phyloP scores from a whole-genome alignment of 2,113 vertebrate species.

The Ageneiosus marmoratus region DNA sequence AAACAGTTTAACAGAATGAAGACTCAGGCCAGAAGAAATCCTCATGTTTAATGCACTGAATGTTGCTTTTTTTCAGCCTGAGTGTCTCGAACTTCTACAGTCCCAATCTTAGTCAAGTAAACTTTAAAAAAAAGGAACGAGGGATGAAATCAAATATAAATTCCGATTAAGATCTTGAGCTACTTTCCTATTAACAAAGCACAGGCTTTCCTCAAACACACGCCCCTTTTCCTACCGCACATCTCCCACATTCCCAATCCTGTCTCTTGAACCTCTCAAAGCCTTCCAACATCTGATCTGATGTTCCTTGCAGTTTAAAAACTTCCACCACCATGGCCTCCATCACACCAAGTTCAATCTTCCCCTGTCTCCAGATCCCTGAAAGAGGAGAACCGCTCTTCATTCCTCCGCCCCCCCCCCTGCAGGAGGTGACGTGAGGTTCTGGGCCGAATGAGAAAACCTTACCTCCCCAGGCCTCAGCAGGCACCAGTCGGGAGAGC shows the following conservation, averaged over 20 bases:
- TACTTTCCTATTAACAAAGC: not conserved
- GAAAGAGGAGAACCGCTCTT: not conserved
- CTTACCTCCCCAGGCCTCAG: conserved; percentile 88
- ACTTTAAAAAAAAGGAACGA: too few species aligned
- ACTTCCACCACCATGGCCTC: not conserved
- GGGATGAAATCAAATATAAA: not conserved
- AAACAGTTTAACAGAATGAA: not conserved
- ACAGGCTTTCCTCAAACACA: conserved; percentile 6
- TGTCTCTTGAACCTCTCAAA: not conserved
- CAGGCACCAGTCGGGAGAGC: conserved; percentile 87
- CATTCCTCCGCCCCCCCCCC: not conserved
- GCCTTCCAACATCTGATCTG: not conserved
- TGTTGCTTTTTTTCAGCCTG: not conserved
- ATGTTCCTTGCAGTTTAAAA: not conserved
- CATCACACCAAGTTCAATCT: not conserved
- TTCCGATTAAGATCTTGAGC: not conserved
- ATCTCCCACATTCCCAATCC: not conserved
- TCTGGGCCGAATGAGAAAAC: conserved; percentile 18
- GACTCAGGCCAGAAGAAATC: not conserved
- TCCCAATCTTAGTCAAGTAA: not conserved
- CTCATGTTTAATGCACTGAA: not conserved
- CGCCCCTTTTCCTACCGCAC: conserved; percentile 3
- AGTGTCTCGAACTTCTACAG: not conserved
- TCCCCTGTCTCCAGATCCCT: not conserved
- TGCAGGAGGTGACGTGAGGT: conserved; percentile 18